Percentiles rank a stretch among this genome's conserved stretches.
These are phyloP conservation scores for Montipora capricornis DNA, from an alignment of 64 coral and sea anemone species.

Conservation along the genomic window DNA sequence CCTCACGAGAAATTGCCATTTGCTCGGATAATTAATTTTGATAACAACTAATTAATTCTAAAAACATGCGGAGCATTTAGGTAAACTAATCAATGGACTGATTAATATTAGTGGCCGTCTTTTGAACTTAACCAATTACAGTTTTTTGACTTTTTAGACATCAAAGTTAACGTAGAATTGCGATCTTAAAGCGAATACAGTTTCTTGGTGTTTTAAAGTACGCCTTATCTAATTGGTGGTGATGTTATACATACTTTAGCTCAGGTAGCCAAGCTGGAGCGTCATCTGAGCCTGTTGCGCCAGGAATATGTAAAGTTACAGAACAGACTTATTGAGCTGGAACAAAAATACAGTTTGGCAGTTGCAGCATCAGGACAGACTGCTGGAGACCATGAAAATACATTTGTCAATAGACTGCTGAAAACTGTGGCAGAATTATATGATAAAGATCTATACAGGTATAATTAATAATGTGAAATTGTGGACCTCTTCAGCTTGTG, in stretches of 20 bases:
- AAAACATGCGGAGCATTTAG: too few relatives aligned
- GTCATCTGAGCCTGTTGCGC: conserved; percentile 82
- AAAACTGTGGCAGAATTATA: conserved; percentile 96
- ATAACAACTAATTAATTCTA: too few relatives aligned
- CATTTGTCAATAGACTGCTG: conserved; percentile 91
- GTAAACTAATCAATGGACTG: too few relatives aligned
- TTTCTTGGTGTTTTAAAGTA: too few relatives aligned
- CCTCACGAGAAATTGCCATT: too few relatives aligned
- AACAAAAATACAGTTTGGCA: conserved; percentile 91
- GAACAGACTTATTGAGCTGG: conserved; percentile 92
- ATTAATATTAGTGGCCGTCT: too few relatives aligned
- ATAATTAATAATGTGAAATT: neutral
- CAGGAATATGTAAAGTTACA: conserved; percentile 99
- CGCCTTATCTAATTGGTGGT: too few relatives aligned
- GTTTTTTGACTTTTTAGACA: too few relatives aligned
- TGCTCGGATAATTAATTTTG: too few relatives aligned
- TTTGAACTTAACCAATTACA: too few relatives aligned
- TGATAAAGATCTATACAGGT: conserved; percentile 99
- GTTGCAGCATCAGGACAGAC: conserved; percentile 79
- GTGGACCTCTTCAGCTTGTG: neutral
- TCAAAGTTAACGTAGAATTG: too few relatives aligned
- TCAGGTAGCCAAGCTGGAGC: conserved; percentile 89
- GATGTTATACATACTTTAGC: conserved; percentile 5
- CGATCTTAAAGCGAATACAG: too few relatives aligned
- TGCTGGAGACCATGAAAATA: conserved; percentile 82